Base-by-base conservation (phyloP, 2,888 invertebrate genomes). In the Leptura quadrifasciata region DNA sequence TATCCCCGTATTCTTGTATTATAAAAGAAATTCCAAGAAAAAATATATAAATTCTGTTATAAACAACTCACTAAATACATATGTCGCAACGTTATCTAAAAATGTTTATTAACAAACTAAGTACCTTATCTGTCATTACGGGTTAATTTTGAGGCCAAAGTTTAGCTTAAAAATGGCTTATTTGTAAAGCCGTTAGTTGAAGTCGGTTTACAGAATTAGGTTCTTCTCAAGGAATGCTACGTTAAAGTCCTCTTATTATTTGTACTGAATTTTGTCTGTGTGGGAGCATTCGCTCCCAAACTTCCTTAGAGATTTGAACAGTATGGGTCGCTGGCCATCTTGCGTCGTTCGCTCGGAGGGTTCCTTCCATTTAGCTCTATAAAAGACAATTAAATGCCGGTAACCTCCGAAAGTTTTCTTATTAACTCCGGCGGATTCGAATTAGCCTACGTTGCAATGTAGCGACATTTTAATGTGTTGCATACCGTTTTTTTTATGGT, bases 311-410 rank as follows among this genome's bases (percentile, higher is more conserved):
- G 47, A 47, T 47, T 47, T n/a, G 47, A 47, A 47, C 47, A n/a
- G 47, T n/a, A 47, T 47, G 47, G 47, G 47, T 47, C 39, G 15
- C 39, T 54, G 54, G 54, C 17, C 17, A 54, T 15, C n/a, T 18
- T 54, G 18, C 18, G 17, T 9, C 18, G 18, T 18, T 21, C 31
- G 35, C 5, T 31, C 39, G 39, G 31, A 39, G 20, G 57, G 9
- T 61, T 61, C 61, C 31, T 61, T 31, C 24, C 27, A 61, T 61
- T 61, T 17, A 27, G 64, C n/a, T 39, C 9, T 64, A 39, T 64
- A 58, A 70, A 70, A 70, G 47, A 70, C 69, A 70, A 58, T 70
- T 70, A 70, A 21, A 68, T 18, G 55, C 55, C 57, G 17, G 17
- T 54, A 57, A 31, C 39, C 18, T 24, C 39, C 18, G 10, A 70